Conservation (phyloP, 2,113 vertebrate genomes). For the Phylloscopus trochilus region DNA sequence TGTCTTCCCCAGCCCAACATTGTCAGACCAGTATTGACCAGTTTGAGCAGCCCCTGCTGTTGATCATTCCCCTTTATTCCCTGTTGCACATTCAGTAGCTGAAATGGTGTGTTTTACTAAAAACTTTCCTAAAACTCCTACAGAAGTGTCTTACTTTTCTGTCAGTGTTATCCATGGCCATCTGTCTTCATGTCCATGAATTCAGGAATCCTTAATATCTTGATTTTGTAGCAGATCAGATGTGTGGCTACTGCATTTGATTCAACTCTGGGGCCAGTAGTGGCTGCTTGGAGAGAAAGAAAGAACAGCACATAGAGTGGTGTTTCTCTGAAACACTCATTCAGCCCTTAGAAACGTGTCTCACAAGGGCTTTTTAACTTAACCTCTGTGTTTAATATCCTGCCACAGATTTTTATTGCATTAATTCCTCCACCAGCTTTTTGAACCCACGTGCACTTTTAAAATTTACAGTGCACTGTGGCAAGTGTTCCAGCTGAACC, state of each 20-base stretch:
- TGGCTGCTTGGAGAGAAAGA: not conserved
- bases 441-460: not conserved
- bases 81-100: not conserved
- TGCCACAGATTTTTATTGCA: not conserved
- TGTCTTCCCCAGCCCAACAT: not conserved
- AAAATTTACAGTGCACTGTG: not conserved
- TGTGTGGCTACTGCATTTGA: not conserved
- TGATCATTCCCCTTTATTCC: not conserved
- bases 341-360: not conserved
- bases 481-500: not conserved
- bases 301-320: not conserved
- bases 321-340: not conserved
- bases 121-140: not conserved
- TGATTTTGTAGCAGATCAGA: not conserved
- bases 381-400: not conserved
- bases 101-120: not conserved
- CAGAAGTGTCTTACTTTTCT: not conserved
- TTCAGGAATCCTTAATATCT: not conserved
- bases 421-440: not conserved
- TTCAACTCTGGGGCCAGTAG: not conserved
- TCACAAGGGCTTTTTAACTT: not conserved
- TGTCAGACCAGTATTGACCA: not conserved
- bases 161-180: not conserved
- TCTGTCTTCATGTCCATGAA: not conserved
- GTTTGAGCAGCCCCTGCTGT: not conserved